Evolutionary conservation across 1,140 invertebrate species (phyloP).

Genomic region (Pseudomyrmex dendroicus): DNA sequence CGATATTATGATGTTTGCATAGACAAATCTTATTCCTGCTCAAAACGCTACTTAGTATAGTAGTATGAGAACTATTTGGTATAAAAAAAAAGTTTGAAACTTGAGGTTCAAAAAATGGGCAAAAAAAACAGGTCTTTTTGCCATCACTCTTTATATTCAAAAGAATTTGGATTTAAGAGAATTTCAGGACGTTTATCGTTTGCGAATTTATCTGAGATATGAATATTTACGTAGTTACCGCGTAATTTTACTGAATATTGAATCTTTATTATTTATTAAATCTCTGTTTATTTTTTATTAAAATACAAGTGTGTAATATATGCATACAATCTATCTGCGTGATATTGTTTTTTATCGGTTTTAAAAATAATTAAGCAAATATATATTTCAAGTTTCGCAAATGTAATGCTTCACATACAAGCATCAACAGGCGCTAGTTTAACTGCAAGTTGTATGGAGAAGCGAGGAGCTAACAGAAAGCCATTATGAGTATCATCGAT

Average conservation of each 20-base stretch:
- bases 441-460: conserved; percentile 36
- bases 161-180: too few relatives aligned
- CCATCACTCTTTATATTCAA: too few relatives aligned
- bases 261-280: not conserved
- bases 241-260: not conserved
- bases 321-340: not conserved
- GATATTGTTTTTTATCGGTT: not conserved
- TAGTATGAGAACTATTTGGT: too few relatives aligned
- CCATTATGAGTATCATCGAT: conserved; percentile 30
- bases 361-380: not conserved
- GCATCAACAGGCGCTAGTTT: not conserved
- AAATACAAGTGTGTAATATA: not conserved
- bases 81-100: too few relatives aligned
- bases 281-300: not conserved
- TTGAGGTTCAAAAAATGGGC: too few relatives aligned
- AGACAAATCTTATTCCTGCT: too few relatives aligned
- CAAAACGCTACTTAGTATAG: too few relatives aligned
- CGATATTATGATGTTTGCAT: too few relatives aligned
- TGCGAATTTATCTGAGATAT: too few relatives aligned
- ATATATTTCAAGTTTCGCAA: not conserved
- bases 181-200: too few relatives aligned
- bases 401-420: not conserved
- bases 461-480: conserved; percentile 35
- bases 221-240: not conserved
- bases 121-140: too few relatives aligned